Evolutionary conservation across 2,888 invertebrate genomes (phyloP).

Genomic region (Lysandra coridon): DNA sequence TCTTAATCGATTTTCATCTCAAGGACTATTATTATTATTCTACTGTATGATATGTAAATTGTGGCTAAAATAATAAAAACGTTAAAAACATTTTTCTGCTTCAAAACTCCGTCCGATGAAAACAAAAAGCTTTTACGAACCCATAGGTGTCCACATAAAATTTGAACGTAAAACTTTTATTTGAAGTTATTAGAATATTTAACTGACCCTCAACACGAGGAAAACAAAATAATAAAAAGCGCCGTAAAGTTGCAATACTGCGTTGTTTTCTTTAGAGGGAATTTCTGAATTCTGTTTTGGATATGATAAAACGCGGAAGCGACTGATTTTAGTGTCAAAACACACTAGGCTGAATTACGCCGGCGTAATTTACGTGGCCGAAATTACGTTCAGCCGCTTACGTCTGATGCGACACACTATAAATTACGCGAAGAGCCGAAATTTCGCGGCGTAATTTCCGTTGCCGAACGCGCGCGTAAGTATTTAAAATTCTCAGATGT

Average conservation of each 20-base stretch:
- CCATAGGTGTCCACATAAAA: neutral
- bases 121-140: slow-evolving; percentile 7
- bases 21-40: too few species aligned
- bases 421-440: too few species aligned
- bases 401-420: too few species aligned
- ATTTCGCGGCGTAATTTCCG: too few species aligned
- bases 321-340: too few species aligned
- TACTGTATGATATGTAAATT: neutral
- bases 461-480: too few species aligned
- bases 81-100: slow-evolving; percentile 2
- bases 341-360: too few species aligned
- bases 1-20: too few species aligned
- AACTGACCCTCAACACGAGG: slow-evolving; percentile 16
- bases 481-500: too few species aligned
- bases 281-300: neutral
- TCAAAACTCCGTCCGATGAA: neutral
- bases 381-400: too few species aligned
- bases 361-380: too few species aligned
- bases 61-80: neutral
- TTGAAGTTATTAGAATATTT: slow-evolving; percentile 4
- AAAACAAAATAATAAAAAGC: slow-evolving; percentile 11
- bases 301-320: neutral
- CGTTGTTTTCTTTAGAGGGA: neutral
- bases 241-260: neutral
- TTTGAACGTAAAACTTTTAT: slow-evolving; percentile 3